Base-by-base conservation (phyloP, 30 jellyfish, hydroid and myxozoan genomes). In the Aurelia coerulea region DNA sequence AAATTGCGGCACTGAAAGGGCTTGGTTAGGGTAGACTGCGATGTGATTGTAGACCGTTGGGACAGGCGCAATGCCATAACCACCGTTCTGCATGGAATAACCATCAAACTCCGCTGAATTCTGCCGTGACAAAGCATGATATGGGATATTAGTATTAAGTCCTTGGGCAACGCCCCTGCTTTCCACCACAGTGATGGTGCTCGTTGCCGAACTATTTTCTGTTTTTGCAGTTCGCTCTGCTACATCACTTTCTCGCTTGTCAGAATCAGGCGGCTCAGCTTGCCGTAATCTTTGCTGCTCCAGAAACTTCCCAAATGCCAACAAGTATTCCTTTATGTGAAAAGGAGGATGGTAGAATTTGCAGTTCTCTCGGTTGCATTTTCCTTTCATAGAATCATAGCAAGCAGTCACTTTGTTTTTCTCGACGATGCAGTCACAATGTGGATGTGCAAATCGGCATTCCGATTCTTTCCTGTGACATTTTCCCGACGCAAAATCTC, bases 401-500 rank as follows among this genome's bases (percentile, higher is more conserved):
- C 95, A 86, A 14, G 64, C 95, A 19, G 88, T 86, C 19, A 86
- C 88, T 76, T 86, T 86, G 32, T 81, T 73, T 37, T 86, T 77
- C 64, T 66, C 81, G 0, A 80, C 46, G 46, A 75, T 73, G 71
- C 95, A 86, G 29, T 52, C 78, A 4, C 59, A 50, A 16, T 59
- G 64, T 34, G 95, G 95, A 80, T 86, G 95, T 2, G 95, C 95
- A 59, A 75, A 86, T 31, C 95, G 72, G 81, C 95, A 86, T 42
- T 75, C 71, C 4, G 62, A 17, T n/a, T 66, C 85, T 8, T 65
- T 35, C 60, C 90, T 52, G 59, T 56, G 51, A 76, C 95, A 86
- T 39, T 77, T 77, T n/a, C 90, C 86, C 15, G 83, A 63, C 5
- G 86, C 76, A 49, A 59, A 79, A 50, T 86, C 95, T 10, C 95